Base-by-base conservation (phyloP, 2,113 vertebrate species). In the Leucoraja erinaceus region DNA sequence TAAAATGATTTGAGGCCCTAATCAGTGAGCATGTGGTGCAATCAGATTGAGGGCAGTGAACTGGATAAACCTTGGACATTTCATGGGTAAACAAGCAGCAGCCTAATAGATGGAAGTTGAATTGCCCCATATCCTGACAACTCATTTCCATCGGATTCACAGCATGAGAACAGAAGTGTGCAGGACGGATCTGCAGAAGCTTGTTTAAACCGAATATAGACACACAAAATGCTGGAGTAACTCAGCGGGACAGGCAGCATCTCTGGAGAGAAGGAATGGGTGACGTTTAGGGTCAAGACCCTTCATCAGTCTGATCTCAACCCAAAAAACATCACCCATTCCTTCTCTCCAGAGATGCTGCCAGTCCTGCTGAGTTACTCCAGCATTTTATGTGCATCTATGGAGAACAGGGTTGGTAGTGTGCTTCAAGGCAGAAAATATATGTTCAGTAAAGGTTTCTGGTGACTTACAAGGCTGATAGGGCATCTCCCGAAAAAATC, bases 61-160 rank as follows among this genome's bases (percentile, higher is more conserved):
- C 66, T 47, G 18, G 33, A 47, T 68, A 91, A 91, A 68, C 68
- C 90, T 91, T 74, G 70, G 90, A 72, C 70, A 33, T 31, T n/a
- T n/a, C 28, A 5, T 18, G 59, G n/a, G 61, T 91, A 91, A 91
- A 91, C 38, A 74, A 20, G 47, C 22, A 91, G 90, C 63, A 18
- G 22, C 18, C 9, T 74, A 54, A 22, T 5, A 74, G 54, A 72
- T 72, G 38, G 38, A 28, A 31, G 0, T 66, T 18, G 7, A 54
- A 91, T 91, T 70, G 47, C 47, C 66, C 88, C n/a, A 31, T 22
- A 70, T 70, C 47, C 33, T 22, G 68, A 54, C 72, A 28, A 54
- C 20, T 28, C 38, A 25, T 22, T 7, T 72, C 66, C 68, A 72
- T 68, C 22, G 22, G 22, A 20, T 91, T 54, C 66, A 72, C 16